Conservation (phyloP, 2,888 invertebrate genomes). For the Agonopterix heracliana region DNA sequence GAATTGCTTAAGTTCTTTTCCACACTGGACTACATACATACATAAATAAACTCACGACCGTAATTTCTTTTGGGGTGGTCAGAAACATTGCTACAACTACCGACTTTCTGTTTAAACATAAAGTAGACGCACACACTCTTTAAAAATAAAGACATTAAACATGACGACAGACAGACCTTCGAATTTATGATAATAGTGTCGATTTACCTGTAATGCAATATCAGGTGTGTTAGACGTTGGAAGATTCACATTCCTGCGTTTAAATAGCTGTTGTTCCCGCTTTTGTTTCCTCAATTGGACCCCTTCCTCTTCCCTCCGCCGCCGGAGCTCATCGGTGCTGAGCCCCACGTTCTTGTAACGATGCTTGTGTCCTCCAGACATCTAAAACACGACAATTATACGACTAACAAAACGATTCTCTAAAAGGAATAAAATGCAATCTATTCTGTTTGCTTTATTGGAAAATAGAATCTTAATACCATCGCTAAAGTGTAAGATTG, state of each 20-base stretch:
- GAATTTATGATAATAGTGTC: too few species aligned
- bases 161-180: too few species aligned
- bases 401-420: background rate
- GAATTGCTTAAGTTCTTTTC: too few species aligned
- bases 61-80: too few species aligned
- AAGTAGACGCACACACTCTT: too few species aligned
- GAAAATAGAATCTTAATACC: background rate
- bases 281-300: conserved; percentile 97
- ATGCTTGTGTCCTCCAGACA: conserved; percentile 91
- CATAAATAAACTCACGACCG: too few species aligned
- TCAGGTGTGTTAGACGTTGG: conserved; percentile 57
- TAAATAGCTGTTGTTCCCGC: conserved; percentile 94
- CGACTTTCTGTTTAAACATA: too few species aligned
- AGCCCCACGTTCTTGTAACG: conserved; percentile 96
- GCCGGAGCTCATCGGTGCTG: conserved; percentile 93
- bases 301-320: conserved; percentile 96
- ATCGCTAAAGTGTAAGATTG: too few species aligned
- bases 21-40: too few species aligned
- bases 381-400: conserved; percentile 56
- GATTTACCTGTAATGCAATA: conserved; percentile 49
- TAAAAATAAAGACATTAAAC: too few species aligned
- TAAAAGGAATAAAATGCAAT: background rate
- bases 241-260: conserved; percentile 88
- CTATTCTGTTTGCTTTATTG: background rate
- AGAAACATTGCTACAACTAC: too few species aligned